Percentiles rank a stretch among this genome's conserved stretches.
These are phyloP conservation scores for Psix sp. DNA, from an alignment of 1,140 invertebrate genomes.

Conservation along the genomic window DNA sequence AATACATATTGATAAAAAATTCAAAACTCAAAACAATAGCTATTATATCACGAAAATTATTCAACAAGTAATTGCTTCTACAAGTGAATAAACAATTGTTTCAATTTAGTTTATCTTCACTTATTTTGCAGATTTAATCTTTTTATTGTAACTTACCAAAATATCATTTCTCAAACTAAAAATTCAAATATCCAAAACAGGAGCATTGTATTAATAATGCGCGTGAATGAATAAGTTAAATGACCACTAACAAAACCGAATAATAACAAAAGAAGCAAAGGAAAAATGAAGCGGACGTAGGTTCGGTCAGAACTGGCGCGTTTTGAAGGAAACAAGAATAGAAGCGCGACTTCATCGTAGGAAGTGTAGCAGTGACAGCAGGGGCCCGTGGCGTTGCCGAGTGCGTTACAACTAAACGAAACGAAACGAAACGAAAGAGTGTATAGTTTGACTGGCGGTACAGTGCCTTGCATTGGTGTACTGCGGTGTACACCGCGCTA, in stretches of 20 bases:
- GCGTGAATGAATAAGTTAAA: background rate
- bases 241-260: background rate
- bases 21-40: too few relatives aligned
- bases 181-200: background rate
- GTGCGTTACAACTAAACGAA: conserved; percentile 52
- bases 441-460: conserved; percentile 24
- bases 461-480: conserved; percentile 12
- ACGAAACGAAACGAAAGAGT: conserved; percentile 49
- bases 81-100: too few relatives aligned
- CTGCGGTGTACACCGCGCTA: conserved; percentile 32
- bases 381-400: conserved; percentile 53
- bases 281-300: background rate
- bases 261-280: background rate
- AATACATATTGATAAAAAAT: too few relatives aligned
- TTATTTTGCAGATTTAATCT: too few relatives aligned
- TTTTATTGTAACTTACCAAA: too few relatives aligned
- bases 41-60: too few relatives aligned
- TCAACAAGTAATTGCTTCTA: too few relatives aligned
- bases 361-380: conserved; percentile 31
- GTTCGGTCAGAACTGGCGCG: conserved; percentile 13
- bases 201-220: background rate
- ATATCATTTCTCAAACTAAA: background rate
- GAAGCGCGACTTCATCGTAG: conserved; percentile 32
- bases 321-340: conserved; percentile 26
- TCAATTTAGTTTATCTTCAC: too few relatives aligned